Percentiles rank a stretch among this genome's conserved stretches.
phyloP scores from a whole-genome alignment of 2,888 invertebrate genomes.

The Meteorus cinctellus region DNA sequence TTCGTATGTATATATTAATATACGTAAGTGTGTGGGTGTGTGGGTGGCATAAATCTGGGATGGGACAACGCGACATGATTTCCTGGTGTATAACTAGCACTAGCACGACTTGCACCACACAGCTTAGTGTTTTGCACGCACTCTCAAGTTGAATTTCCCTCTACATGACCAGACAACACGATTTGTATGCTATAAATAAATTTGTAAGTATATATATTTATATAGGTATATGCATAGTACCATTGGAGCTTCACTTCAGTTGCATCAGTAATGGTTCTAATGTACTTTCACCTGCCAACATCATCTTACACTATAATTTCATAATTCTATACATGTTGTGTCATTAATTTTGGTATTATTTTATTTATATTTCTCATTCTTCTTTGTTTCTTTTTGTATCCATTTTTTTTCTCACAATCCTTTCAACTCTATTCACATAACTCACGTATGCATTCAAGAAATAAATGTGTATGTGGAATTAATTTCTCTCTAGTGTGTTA shows the following conservation, averaged over 20 bases:
- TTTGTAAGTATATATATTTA: conserved; percentile 39
- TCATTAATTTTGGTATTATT: not conserved
- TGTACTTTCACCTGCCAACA: conserved; percentile 29
- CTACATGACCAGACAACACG: conserved; percentile 43
- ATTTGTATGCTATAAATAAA: conserved; percentile 44
- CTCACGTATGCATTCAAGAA: not conserved
- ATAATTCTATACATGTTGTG: conserved; percentile 17
- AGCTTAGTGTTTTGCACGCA: not conserved
- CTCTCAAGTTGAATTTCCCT: conserved; percentile 2
- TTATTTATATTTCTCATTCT: conserved; percentile 14
- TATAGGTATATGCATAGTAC: conserved; percentile 13
- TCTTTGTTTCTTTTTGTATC: not conserved
- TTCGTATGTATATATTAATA: not conserved
- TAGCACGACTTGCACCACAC: conserved; percentile 14
- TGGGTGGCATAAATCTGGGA: conserved; percentile 18
- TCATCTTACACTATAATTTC: conserved; percentile 15
- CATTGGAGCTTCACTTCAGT: conserved; percentile 31
- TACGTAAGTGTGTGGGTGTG: not conserved
- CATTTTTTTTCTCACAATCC: conserved; percentile 8
- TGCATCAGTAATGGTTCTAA: conserved; percentile 35
- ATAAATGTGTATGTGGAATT: not conserved
- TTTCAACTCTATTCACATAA: not conserved
- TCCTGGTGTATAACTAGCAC: conserved; percentile 28
- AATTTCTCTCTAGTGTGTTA: not conserved
- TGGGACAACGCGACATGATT: conserved; percentile 18